Evolutionary conservation across 2,888 invertebrate species (phyloP).

Genomic region (Drosophila mimica): DNA sequence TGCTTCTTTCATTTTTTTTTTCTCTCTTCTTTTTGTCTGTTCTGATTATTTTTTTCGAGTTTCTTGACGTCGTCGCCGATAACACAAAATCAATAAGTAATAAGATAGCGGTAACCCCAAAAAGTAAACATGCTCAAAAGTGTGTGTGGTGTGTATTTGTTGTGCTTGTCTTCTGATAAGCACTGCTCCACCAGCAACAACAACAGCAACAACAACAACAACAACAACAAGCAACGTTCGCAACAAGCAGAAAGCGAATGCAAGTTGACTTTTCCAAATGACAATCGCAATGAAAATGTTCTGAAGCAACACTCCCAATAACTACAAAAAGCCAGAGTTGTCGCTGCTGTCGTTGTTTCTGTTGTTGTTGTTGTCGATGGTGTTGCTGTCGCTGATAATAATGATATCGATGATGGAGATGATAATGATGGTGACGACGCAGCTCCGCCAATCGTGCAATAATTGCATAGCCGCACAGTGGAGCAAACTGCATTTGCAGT

Average conservation of each 20-base stretch:
- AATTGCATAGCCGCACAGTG: slow-evolving; percentile 55
- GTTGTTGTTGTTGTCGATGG: slow-evolving; percentile 34
- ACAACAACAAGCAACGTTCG: neutral
- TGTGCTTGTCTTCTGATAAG: slow-evolving; percentile 63
- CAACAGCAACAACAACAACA: neutral
- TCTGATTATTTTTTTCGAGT: slow-evolving; percentile 9
- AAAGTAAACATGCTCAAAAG: slow-evolving; percentile 34
- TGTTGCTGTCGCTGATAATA: slow-evolving; percentile 15
- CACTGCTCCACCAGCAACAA: slow-evolving; percentile 17
- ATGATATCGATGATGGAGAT: slow-evolving; percentile 28
- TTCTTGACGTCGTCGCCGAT: slow-evolving; percentile 53
- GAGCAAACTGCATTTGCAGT: slow-evolving; percentile 1
- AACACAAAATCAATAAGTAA: slow-evolving; percentile 75
- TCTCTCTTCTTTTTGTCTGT: slow-evolving; percentile 5
- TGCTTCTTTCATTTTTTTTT: slow-evolving; percentile 14
- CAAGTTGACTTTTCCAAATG: slow-evolving; percentile 43
- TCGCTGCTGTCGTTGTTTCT: slow-evolving; percentile 2
- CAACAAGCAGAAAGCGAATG: slow-evolving; percentile 29
- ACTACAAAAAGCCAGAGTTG: slow-evolving; percentile 12
- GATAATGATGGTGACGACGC: slow-evolving; percentile 18
- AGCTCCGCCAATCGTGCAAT: slow-evolving; percentile 24
- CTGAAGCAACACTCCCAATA: slow-evolving; percentile 27
- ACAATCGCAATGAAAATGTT: slow-evolving; percentile 65
- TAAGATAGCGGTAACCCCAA: slow-evolving; percentile 76
- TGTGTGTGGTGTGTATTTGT: slow-evolving; percentile 14